Percentiles rank a stretch among this genome's conserved stretches.
These are phyloP conservation scores for Pristionchus maxplancki DNA, from an alignment of 2,888 invertebrate species.

Conservation along the genomic window DNA sequence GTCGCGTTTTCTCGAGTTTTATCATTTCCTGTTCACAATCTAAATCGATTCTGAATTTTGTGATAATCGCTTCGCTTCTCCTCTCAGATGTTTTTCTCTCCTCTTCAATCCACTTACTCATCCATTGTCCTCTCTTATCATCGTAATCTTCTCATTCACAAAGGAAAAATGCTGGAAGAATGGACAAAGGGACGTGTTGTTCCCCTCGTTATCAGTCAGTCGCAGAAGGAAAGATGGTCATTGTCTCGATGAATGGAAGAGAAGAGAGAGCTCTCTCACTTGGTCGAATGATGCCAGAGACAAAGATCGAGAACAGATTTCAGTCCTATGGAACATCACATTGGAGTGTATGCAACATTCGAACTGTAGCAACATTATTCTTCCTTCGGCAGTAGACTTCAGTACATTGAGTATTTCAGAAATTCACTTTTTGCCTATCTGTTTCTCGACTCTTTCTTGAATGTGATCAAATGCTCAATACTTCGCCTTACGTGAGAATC, in stretches of 20 bases:
- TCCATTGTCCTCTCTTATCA: constrained; percentile 23
- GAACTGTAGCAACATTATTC: too few species aligned
- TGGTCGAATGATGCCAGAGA: background rate
- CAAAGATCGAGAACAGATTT: background rate
- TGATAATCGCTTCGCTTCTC: too few species aligned
- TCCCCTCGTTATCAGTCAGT: background rate
- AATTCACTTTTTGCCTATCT: too few species aligned
- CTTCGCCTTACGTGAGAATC: background rate
- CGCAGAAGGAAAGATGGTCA: background rate
- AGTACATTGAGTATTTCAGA: too few species aligned
- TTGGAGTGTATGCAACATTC: background rate
- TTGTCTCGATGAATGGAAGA: background rate
- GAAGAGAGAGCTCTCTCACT: background rate
- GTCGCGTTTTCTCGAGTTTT: too few species aligned
- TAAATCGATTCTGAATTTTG: too few species aligned
- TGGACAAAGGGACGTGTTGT: background rate
- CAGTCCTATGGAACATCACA: background rate
- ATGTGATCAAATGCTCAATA: too few species aligned
- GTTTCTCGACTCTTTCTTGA: too few species aligned
- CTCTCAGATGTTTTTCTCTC: background rate
- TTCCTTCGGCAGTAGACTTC: too few species aligned
- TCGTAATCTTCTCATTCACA: background rate
- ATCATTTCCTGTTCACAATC: too few species aligned
- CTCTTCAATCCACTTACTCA: background rate
- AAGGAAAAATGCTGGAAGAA: background rate